Evolutionary conservation across 2,888 invertebrate species (phyloP), one percentile per base, ranked within the genome.

Genomic region (Drosophila limbata): DNA sequence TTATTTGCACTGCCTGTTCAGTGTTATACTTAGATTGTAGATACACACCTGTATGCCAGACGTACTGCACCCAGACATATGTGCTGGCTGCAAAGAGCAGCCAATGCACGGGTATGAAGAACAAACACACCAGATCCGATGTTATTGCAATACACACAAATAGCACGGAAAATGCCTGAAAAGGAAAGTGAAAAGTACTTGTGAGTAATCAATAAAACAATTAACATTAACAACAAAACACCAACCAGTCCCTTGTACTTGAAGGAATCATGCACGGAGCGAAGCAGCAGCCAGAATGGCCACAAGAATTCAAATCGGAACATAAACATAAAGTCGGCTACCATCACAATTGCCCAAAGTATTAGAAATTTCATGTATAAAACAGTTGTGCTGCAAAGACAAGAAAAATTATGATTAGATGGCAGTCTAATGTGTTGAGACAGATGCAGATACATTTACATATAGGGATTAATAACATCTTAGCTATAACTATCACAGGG

Each of bases 231-330:
- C 19, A 35, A 35, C 35, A 25, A 25, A 2, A 6, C 17, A 84
- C 96, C 95, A 92, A 98, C 98, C 95, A 98, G 94, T 93, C 99
- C 98, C 94, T 98, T 98, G 94, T 98, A 99, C 94, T 98, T 98
- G 93, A 97, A 98, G 84, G 98, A 98, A 94, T 99, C 98, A 93
- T 98, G 97, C 89, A 98, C 96, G 92, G 98, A 98, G 93, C 98
- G 95, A 85, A 98, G 94, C 91, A 99, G 95, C 90, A 99, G 95
- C 97, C 98, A 99, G 94, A 99, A 98, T 60, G 99, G 99, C 98
- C 98, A 99, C 92, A 99, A 95, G 94, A 98, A 98, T 94, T 99
- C 99, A 94, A 99, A 98, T 91, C 99, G 96, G 94, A 99, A 98
- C 94, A 99, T 99, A 94, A 98, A 94, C 94, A 98, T 96, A 94